Evolutionary conservation across 2,113 vertebrate species (phyloP), one percentile per base, ranked within the genome.

Genomic region (Cranoglanis bouderius): DNA sequence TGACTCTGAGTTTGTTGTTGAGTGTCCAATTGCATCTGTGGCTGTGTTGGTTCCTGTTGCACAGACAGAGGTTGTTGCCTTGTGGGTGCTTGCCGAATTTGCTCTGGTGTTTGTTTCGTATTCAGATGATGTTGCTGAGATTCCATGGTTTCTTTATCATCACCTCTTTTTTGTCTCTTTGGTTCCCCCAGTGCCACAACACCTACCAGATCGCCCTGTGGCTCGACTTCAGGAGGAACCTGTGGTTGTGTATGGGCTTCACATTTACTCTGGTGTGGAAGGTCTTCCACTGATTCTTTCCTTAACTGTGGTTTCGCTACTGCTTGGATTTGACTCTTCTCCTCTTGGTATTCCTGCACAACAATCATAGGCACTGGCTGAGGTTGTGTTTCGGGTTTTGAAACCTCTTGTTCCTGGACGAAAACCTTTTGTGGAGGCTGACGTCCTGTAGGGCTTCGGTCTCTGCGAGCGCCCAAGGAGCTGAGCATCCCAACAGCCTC

Each of bases 401-500:
- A 43, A 59, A 40, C 55, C 16, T 32, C 84, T 65, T 55, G 81
- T 18, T 90, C 89, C 83, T 91, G 94, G 77, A 95, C 91, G 18
- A 94, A 94, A 84, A 94, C 85, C 88, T 96, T 95, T 32, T 94
- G 84, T 74, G 94, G 94, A 8, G 90, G 83, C 10, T 91, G 94
- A 49, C 93, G 90, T 87, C 55, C 92, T 57, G 93, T 85, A 3
- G 95, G 94, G 61, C 95, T 96, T 90, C 92, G 84, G 70, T 95
- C 94, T 91, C 94, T 92, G 78, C 94, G 92, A 82, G 94, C 81
- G 61, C 95, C 95, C 83, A 96, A 85, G 82, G 95, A 95, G 90
- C 95, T 96, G 32, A 96, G 92, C 95, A 96, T 90, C 18, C 95
- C 95, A 18, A 96, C 92, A 6, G 90, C 94, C 86, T 96, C 95